Evolutionary conservation across 2,888 invertebrate genomes (phyloP), one percentile per base, ranked within the genome.

Genomic region (Drosophila birchii): DNA sequence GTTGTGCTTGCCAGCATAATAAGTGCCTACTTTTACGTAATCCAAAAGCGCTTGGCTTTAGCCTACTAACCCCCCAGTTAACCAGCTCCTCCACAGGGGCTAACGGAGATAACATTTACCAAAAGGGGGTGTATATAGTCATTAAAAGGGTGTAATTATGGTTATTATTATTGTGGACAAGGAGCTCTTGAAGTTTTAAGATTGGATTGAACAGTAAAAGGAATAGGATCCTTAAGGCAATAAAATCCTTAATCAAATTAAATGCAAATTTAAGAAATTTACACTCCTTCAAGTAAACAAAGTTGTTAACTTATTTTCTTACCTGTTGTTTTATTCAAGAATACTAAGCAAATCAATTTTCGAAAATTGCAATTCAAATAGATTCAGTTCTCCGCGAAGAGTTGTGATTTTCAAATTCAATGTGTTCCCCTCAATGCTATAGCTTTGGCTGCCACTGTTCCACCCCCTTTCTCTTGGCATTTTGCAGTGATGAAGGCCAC

Each of bases 1-100:
- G 81, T 80, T 81, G 85, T 77, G 89, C 86, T 85, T 86, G 78
- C 86, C 86, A 89, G 86, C 86, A 86, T 86, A 86, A 89, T 86
- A 86, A 86, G 86, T 86, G 89, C 86, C 76, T 71, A 71, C 78
- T 81, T 88, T 86, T 85, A 83, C 78, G 84, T 85, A 88, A 85
- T 86, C 88, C 86, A 68, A 68, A 49, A 66, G 53, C 49, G 67
- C 58, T 80, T 79, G 76, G 72, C 79, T 75, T 63, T 62, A 72
- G 51, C 64, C 55, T 16, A 26, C 26, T 43, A 58, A 58, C 63
- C 41, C 63, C 41, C 26, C 16, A 4, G 34, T 3, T 57, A 18
- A 36, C 20, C 51, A 23, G 20, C 23, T 36, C 51, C 23, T 56
- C 14, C 6, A 47, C 68, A 66, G 64, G 18, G 64, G 64, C 64